Base-by-base conservation (phyloP, 1,140 invertebrate genomes). In the Drosophila simulans region DNA sequence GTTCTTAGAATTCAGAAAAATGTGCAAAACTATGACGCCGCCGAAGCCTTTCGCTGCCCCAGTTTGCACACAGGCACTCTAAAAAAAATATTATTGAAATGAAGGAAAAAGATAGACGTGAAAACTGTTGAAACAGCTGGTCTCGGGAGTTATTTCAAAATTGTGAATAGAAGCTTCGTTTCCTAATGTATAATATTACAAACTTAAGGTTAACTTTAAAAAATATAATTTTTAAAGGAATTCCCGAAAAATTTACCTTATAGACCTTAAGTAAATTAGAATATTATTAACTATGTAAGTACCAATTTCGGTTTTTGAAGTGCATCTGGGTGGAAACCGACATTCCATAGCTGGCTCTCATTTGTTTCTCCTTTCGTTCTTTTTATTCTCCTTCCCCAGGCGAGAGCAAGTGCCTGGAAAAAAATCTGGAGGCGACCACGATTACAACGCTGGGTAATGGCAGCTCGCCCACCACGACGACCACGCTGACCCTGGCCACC, bases 351-450 rank as follows among this genome's bases (percentile, higher is more conserved):
- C 35, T 52, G 31, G 15, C 12, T 42, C 40, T 45, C 60, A 49
- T 48, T 55, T 66, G 31, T 11, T 59, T 51, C 64, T 54, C 7
- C 13, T 4, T 43, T 57, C 42, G 3, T 13, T 11, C 5, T 11
- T 27, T 52, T 31, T 49, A 51, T 20, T 27, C 3, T 7, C 39
- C 37, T 37, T 43, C 49, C 49, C 7, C 60, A 92, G 91, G 91
- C 80, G 91, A 91, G 8, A 84, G 82, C 60, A 92, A 92, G 80
- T 92, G 91, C 65, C 84, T 92, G 79, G 91, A 92, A 74, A 92
- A 92, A 62, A 91, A 80, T 76, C 60, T 85, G 42, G 91, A 92
- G 63, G 55, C 90, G 31, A 69, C 72, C 55, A 90, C 82, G 58
- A 80, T 89, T 63, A 90, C 82, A 40, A 75, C 81, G 31, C 59